Conservation (phyloP, 2,797 vertebrate genomes). For the Tarsius wallacei region DNA sequence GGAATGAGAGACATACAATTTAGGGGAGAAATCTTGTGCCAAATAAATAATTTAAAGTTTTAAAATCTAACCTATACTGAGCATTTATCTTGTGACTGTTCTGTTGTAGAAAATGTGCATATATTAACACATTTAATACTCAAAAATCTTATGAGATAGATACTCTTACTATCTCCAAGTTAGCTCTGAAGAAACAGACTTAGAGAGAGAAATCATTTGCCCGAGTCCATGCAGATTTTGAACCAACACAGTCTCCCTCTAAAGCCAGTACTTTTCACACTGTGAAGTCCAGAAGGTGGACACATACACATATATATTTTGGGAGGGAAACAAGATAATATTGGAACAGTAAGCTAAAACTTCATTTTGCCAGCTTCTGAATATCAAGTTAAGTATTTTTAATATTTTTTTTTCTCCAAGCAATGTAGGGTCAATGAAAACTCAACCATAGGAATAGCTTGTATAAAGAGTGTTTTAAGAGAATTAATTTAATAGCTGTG, state of each 20-base stretch:
- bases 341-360: neutral
- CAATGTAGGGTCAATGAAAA: constrained; percentile 41
- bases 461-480: constrained; percentile 12
- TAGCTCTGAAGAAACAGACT: neutral
- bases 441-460: neutral
- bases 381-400: neutral
- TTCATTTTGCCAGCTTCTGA: constrained; percentile 39
- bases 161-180: neutral
- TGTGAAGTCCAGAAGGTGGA: neutral
- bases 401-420: constrained; percentile 37
- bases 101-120: neutral
- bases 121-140: neutral
- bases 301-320: neutral
- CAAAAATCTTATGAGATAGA: neutral
- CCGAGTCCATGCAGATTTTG: neutral
- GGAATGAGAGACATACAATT: neutral
- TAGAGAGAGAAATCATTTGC: neutral
- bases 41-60: constrained; percentile 31
- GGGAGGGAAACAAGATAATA: fast-evolving
- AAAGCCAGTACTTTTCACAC: constrained; percentile 8
- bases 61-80: neutral
- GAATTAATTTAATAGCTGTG: constrained; percentile 50
- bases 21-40: neutral
- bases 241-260: neutral
- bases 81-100: neutral